phyloP scores from a whole-genome alignment of 2,113 vertebrate species.

The Scopus umbretta region DNA sequence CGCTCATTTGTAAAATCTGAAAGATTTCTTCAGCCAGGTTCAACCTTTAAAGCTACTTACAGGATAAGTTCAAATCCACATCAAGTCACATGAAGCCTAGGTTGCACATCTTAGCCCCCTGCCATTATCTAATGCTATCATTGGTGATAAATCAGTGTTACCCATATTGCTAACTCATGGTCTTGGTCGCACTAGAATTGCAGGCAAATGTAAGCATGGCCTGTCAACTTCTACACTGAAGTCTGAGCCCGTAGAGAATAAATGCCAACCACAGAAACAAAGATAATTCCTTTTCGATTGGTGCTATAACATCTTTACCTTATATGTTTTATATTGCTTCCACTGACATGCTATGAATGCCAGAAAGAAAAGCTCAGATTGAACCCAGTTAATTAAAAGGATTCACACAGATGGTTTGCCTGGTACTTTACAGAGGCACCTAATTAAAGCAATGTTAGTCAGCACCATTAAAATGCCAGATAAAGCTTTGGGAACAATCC shows the following conservation, averaged over 20 bases:
- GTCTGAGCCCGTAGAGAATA: neutral
- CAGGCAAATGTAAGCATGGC: neutral
- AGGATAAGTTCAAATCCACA: neutral
- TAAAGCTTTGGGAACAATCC: slow-evolving; percentile 1
- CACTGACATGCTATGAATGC: neutral
- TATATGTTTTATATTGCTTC: neutral
- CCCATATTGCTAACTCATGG: neutral
- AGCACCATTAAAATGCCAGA: slow-evolving; percentile 37
- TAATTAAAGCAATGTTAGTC: slow-evolving; percentile 44
- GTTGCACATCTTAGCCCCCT: neutral
- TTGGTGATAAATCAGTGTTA: neutral
- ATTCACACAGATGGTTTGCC: slow-evolving; percentile 49
- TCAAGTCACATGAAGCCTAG: neutral
- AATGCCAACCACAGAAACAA: neutral
- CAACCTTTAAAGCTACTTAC: neutral
- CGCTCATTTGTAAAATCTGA: neutral
- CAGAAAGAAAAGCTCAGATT: neutral
- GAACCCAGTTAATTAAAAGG: slow-evolving; percentile 34
- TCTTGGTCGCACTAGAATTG: neutral
- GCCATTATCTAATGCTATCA: neutral
- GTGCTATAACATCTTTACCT: neutral
- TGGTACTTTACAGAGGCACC: neutral
- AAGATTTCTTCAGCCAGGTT: neutral
- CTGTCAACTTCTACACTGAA: neutral
- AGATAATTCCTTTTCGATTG: neutral